A percentile compares a stretch with the other conserved stretches of the same genome.
Evolutionary conservation across 2,113 vertebrate species (phyloP).

Genomic region (Glaucidium brasilianum): DNA sequence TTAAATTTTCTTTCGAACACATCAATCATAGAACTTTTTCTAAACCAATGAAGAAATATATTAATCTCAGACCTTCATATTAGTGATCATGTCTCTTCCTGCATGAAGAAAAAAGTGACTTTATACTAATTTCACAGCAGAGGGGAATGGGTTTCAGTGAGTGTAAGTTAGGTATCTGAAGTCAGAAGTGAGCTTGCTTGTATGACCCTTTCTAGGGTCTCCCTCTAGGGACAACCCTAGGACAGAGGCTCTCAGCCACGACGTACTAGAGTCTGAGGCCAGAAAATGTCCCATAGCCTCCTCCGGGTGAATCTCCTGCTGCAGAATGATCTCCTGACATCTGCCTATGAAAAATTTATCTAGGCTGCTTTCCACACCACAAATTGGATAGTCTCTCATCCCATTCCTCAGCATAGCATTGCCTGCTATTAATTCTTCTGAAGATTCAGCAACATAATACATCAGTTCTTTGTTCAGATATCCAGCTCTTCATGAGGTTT

Average conservation of each 20-base stretch:
- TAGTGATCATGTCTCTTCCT: neutral
- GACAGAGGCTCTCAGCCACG: neutral
- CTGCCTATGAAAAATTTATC: neutral
- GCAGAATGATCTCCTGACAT: neutral
- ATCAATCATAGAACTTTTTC: neutral
- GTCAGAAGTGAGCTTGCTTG: neutral
- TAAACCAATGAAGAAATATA: neutral
- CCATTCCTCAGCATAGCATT: neutral
- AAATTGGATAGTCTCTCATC: neutral
- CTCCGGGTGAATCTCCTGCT: neutral
- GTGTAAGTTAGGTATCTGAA: neutral
- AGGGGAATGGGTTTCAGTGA: neutral
- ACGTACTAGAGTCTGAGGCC: neutral
- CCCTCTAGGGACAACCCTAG: neutral
- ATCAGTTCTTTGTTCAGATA: neutral
- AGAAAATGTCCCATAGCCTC: neutral
- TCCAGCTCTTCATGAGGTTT: neutral
- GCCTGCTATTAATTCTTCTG: neutral
- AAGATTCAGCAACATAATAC: neutral
- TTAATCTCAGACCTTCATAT: neutral
- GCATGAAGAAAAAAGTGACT: neutral
- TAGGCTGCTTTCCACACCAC: fast-evolving
- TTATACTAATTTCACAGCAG: neutral
- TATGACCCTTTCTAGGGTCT: neutral
- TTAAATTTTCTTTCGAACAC: neutral